These are phyloP conservation scores for Campoplex nolae DNA, from an alignment of 2,888 invertebrate genomes.

Conservation along the genomic window DNA sequence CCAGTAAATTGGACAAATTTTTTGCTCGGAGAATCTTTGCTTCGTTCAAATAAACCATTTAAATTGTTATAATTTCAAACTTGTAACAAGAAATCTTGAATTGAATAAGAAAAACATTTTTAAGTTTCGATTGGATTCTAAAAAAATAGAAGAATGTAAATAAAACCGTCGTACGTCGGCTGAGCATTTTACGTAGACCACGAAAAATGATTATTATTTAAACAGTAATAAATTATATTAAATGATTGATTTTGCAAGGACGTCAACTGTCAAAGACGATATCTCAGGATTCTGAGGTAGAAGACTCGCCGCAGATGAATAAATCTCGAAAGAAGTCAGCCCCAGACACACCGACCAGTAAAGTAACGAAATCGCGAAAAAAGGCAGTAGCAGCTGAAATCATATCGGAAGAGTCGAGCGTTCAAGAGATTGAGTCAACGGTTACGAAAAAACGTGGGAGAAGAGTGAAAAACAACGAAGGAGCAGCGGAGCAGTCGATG, in stretches of 20 bases:
- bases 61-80: neutral
- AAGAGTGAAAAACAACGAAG: slow-evolving; percentile 53
- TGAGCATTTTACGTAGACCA: no score
- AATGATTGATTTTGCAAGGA: slow-evolving; percentile 15
- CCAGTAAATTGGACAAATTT: neutral
- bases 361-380: slow-evolving; percentile 56
- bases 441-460: slow-evolving; percentile 61
- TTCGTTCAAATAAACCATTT: neutral
- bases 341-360: slow-evolving; percentile 24
- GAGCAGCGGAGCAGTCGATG: slow-evolving; percentile 39
- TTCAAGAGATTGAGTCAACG: slow-evolving; percentile 14
- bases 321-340: slow-evolving; percentile 35
- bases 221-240: neutral
- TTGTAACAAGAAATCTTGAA: no score
- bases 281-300: slow-evolving; percentile 55
- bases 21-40: neutral
- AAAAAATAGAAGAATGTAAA: no score
- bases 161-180: no score
- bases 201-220: neutral
- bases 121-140: no score
- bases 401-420: slow-evolving; percentile 29
- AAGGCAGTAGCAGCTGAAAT: slow-evolving; percentile 31
- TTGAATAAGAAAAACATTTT: no score
- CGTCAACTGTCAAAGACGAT: slow-evolving; percentile 57
- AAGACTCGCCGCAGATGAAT: slow-evolving; percentile 48